Percentiles rank a stretch among this genome's conserved stretches.
Conservation (phyloP, 2,113 vertebrate species). For the Nipponia nippon region DNA sequence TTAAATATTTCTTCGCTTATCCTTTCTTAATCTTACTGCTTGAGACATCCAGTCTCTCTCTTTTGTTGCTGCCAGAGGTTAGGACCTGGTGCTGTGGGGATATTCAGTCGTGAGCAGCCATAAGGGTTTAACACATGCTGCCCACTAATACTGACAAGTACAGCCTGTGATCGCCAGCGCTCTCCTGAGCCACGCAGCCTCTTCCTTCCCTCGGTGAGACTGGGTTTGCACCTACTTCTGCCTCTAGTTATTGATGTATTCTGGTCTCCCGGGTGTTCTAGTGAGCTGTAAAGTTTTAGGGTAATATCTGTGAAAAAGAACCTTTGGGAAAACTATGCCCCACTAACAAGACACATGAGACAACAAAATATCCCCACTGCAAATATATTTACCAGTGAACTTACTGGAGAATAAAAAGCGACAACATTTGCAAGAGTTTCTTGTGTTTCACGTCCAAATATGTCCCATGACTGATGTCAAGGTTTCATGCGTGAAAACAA, state of each 20-base stretch:
- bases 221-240: not conserved
- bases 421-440: not conserved
- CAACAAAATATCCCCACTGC: not conserved
- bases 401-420: not conserved
- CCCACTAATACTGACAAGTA: not conserved
- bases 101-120: accelerated
- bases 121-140: not conserved
- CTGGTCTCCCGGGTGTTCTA: not conserved
- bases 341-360: not conserved
- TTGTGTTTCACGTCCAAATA: not conserved
- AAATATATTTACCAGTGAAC: not conserved
- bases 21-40: not conserved
- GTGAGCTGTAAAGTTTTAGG: not conserved
- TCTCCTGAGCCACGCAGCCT: not conserved
- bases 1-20: not conserved
- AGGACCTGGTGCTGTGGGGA: not conserved
- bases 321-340: not conserved
- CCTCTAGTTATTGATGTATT: not conserved
- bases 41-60: not conserved
- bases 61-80: not conserved
- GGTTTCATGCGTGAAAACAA: not conserved
- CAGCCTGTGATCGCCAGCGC: accelerated
- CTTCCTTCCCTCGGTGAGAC: not conserved
- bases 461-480: not conserved
- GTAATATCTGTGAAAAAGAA: not conserved